Base-by-base conservation (phyloP, 2,113 vertebrate species). In the Tichodroma muraria region DNA sequence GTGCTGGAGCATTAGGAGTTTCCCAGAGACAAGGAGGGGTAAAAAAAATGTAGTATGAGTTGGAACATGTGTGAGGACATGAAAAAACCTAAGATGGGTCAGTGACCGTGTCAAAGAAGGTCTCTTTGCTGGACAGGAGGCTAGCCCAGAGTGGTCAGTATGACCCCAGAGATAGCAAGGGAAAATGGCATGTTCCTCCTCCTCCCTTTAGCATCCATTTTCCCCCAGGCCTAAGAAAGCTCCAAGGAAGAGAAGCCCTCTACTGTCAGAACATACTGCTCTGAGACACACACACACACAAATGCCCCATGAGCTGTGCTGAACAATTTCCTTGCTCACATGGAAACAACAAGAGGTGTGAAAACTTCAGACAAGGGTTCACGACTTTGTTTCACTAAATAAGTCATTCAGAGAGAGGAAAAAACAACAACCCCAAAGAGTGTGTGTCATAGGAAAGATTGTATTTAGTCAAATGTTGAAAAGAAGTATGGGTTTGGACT, bases 271-370 rank as follows among this genome's bases (percentile, higher is more conserved):
- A 42, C 31, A 59, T 30, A 12, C 11, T 54, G 22, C 50, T 85
- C 59, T 0, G 0, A 72, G 45, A 66, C 6, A 15, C 21, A 56
- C 35, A 47, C 35, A 47, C n/a, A 56, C 8, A 50, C 4, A 64
- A 54, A 72, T 3, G 3, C 11, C 13, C 9, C 33, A 42, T 0
- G 0, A 80, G 53, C 7, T 83, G 54, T 9, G 37, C 50, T 47
- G 27, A 69, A 9, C 7, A 18, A 22, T 47, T 77, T 80, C 24
- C 13, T 16, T 60, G 23, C 54, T 94, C 24, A 65, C 5, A 4
- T 8, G 22, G n/a, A 57, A 83, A 54, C 4, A 82, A 52, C 5
- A 44, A 57, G 21, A 20, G 59, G 19, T 4, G 10, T 59, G 21
- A 66, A 82, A 85, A 89, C 7, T 77, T 77, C 50, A 64, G 35